Evolutionary conservation across 92 coral and sea anemone genomes (phyloP).

Genomic region (Paragorgia papillata): DNA sequence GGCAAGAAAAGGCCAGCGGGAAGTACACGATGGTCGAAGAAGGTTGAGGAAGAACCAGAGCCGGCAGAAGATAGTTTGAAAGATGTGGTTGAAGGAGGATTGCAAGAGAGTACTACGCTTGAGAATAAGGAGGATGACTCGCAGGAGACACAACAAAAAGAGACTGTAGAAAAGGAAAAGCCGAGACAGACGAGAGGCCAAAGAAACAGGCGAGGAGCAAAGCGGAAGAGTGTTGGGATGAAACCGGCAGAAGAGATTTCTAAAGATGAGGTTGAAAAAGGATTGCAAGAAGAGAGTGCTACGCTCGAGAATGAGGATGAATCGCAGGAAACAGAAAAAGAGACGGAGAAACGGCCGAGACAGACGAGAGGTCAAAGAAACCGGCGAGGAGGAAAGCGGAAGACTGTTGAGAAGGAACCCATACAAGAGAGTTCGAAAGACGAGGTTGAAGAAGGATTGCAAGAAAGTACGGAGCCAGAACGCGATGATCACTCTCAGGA

Average conservation of each 20-base stretch:
- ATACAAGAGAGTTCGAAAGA: neutral
- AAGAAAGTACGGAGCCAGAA: slow-evolving; percentile 1
- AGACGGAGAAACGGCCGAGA: too few species aligned
- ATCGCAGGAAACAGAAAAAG: neutral
- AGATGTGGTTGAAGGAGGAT: slow-evolving; percentile 29
- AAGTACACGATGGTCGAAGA: neutral
- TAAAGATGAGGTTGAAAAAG: neutral
- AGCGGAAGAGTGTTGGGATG: neutral
- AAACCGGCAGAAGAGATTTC: neutral
- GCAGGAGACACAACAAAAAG: slow-evolving; percentile 7
- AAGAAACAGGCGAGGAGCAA: neutral
- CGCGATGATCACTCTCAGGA: neutral
- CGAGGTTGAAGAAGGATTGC: neutral
- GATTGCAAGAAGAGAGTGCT: neutral
- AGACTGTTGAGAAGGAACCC: neutral
- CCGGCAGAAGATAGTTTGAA: neutral
- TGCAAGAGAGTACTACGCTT: neutral
- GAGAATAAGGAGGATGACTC: too few species aligned
- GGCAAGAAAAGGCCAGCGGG: too few species aligned
- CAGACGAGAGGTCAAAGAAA: too few species aligned
- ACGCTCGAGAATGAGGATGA: slow-evolving; percentile 2
- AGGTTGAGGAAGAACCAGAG: neutral
- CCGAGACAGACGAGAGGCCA: neutral
- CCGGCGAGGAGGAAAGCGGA: too few species aligned
- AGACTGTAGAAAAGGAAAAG: neutral